Conservation (phyloP, 2,113 vertebrate genomes). For the Mormyrus lacerda region DNA sequence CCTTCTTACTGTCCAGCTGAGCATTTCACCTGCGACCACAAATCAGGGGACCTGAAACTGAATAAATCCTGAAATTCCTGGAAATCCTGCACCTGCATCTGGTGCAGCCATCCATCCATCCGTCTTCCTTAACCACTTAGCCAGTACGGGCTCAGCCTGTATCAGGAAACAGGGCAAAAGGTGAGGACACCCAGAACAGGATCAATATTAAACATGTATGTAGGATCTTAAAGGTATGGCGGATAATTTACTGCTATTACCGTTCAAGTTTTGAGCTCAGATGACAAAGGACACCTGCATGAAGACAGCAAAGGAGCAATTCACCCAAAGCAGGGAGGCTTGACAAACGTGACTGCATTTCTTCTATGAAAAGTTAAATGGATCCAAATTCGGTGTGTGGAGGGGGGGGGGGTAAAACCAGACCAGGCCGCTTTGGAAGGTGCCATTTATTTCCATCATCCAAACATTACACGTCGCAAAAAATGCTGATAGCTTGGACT, state of each 20-base stretch:
- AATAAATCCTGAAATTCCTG: background rate
- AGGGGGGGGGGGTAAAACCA: background rate
- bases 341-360: background rate
- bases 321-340: background rate
- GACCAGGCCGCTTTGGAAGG: background rate
- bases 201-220: background rate
- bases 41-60: background rate
- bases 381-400: background rate
- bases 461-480: background rate
- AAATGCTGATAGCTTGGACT: background rate
- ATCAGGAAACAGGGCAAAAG: background rate
- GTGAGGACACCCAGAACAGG: background rate
- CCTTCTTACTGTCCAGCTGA: background rate
- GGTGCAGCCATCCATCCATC: background rate
- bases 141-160: background rate
- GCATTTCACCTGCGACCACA: background rate
- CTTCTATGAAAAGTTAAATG: background rate
- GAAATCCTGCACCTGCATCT: background rate
- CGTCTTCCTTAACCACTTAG: background rate
- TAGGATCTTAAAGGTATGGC: background rate
- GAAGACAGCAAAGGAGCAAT: background rate
- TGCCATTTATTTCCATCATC: background rate
- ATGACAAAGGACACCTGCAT: background rate
- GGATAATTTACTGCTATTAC: background rate
- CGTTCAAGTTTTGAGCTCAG: background rate